phyloP scores from a whole-genome alignment of 2,797 vertebrate species.

The Tarsius wallacei region DNA sequence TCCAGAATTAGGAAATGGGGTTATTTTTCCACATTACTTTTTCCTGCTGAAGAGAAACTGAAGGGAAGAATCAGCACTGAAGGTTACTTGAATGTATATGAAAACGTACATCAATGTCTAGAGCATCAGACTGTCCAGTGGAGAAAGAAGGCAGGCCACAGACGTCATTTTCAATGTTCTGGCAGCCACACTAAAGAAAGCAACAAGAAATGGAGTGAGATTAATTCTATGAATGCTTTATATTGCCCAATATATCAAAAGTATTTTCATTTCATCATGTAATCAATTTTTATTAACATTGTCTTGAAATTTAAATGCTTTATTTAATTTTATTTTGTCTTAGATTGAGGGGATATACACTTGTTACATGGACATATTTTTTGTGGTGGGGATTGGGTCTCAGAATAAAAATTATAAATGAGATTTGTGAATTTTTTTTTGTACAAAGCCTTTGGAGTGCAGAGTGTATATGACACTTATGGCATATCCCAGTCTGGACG shows the following conservation, averaged over 20 bases:
- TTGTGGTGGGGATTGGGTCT: too few relatives aligned
- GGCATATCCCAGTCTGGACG: background rate
- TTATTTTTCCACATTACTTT: background rate
- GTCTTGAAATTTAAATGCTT: too few relatives aligned
- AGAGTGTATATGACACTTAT: background rate
- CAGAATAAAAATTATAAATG: background rate
- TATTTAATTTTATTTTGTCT: too few relatives aligned
- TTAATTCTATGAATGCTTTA: background rate
- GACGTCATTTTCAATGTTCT: background rate
- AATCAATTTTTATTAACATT: background rate
- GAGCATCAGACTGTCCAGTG: rapidly evolving
- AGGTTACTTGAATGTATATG: rapidly evolving
- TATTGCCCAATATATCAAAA: background rate
- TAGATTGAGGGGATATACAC: too few relatives aligned
- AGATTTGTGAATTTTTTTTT: background rate
- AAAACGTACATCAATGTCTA: background rate
- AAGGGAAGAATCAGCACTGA: background rate
- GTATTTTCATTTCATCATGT: background rate
- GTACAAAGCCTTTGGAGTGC: background rate
- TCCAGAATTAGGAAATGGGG: background rate
- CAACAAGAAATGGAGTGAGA: too few relatives aligned
- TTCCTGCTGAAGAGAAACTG: background rate
- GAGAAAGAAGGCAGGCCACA: rapidly evolving
- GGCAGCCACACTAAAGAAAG: background rate
- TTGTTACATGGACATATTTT: too few relatives aligned